Evolutionary conservation across 2,888 invertebrate species (phyloP).

Genomic region (Catocala nupta): DNA sequence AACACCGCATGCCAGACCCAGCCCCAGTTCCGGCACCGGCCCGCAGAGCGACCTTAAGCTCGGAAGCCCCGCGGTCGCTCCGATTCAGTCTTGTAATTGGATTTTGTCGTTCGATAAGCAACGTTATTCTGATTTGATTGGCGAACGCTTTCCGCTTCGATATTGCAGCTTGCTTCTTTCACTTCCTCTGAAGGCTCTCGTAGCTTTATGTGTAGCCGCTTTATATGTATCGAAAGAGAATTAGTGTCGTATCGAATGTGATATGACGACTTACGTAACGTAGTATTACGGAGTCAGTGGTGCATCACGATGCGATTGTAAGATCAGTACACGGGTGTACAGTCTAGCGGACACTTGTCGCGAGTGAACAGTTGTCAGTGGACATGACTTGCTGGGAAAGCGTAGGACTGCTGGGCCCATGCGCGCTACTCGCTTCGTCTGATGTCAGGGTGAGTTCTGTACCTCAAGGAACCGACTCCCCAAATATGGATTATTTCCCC

Average conservation of each 20-base stretch:
- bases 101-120: conserved; percentile 84
- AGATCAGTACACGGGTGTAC: conserved; percentile 59
- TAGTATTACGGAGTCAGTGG: conserved; percentile 66
- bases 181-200: conserved; percentile 68
- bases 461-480: conserved; percentile 34
- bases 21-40: conserved; percentile 67
- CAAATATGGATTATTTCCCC: conserved; percentile 23
- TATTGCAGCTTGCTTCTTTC: conserved; percentile 80
- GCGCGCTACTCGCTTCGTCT: conserved; percentile 83
- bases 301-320: conserved; percentile 74
- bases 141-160: conserved; percentile 83
- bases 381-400: conserved; percentile 87
- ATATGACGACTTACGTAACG: conserved; percentile 76
- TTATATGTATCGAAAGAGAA: conserved; percentile 65
- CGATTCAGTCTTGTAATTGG: conserved; percentile 86
- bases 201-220: conserved; percentile 79
- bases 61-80: conserved; percentile 83
- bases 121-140: conserved; percentile 82
- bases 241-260: conserved; percentile 60
- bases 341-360: conserved; percentile 59
- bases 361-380: conserved; percentile 52
- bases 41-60: conserved; percentile 79
- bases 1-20: conserved; percentile 77
- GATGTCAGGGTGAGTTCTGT: conserved; percentile 82
- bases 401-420: conserved; percentile 84